phyloP scores from a whole-genome alignment of 2,888 invertebrate species.

The Drosophila leonis region DNA sequence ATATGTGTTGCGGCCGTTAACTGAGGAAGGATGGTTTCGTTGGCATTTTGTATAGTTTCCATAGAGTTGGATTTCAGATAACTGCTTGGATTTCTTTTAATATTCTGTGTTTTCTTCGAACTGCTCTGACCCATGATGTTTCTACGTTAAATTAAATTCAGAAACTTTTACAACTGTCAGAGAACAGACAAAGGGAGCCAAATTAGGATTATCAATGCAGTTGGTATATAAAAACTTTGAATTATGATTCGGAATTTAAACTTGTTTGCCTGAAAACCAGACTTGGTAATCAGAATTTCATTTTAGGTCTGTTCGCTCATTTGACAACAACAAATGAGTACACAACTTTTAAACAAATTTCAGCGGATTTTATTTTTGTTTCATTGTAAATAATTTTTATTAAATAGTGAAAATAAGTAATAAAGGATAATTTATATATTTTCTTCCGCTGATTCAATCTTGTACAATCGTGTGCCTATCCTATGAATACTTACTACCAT shows the following conservation, averaged over 20 bases:
- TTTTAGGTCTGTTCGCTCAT: background rate
- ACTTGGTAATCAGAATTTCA: background rate
- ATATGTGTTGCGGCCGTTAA: background rate
- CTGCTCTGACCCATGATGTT: conserved; percentile 22
- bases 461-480: background rate
- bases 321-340: background rate
- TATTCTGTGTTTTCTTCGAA: background rate
- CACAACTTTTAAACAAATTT: background rate
- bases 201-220: background rate
- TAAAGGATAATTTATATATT: background rate
- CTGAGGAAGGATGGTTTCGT: background rate
- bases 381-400: background rate
- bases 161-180: background rate
- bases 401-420: background rate
- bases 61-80: too few species aligned
- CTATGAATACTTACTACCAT: conserved; percentile 2
- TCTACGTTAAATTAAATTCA: background rate
- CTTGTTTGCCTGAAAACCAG: background rate
- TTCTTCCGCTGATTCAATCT: background rate
- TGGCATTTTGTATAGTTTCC: background rate
- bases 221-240: background rate
- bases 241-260: background rate
- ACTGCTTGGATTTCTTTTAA: background rate
- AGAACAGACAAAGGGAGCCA: background rate
- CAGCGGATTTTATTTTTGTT: background rate